phyloP scores from a whole-genome alignment of 2,113 vertebrate genomes.

The Salvelinus fontinalis region DNA sequence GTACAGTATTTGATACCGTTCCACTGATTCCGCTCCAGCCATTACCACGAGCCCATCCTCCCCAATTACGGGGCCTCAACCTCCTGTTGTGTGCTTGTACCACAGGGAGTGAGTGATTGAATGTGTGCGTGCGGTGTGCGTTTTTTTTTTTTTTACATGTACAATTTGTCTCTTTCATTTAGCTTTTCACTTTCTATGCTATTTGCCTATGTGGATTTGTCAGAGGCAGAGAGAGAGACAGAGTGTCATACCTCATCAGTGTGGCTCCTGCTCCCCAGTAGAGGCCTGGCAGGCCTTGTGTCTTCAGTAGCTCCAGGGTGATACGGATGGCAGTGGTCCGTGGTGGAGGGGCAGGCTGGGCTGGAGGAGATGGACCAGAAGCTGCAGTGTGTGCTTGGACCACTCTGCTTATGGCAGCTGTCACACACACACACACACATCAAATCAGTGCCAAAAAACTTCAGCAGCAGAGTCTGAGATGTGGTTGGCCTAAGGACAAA shows the following conservation, averaged over 20 bases:
- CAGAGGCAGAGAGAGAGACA: too few species aligned
- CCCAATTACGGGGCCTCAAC: too few species aligned
- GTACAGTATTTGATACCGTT: too few species aligned
- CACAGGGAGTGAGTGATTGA: not conserved
- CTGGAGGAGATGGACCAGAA: slow-evolving; percentile 22
- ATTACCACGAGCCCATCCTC: too few species aligned
- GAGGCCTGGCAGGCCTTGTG: slow-evolving; percentile 75
- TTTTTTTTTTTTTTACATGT: not conserved
- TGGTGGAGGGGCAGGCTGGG: slow-evolving; percentile 29
- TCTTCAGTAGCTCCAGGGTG: slow-evolving; percentile 73
- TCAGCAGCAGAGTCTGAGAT: not conserved
- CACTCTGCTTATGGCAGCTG: slow-evolving; percentile 67
- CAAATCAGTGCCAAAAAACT: not conserved
- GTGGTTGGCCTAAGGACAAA: not conserved
- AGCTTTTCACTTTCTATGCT: not conserved
- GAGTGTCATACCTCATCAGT: slow-evolving; percentile 77
- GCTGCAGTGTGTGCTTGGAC: slow-evolving; percentile 42
- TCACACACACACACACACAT: not conserved
- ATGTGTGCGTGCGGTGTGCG: not conserved
- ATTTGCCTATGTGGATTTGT: slow-evolving; percentile 1
- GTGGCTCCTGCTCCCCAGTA: slow-evolving; percentile 80
- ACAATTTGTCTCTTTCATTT: too few species aligned
- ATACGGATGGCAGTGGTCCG: slow-evolving; percentile 71
- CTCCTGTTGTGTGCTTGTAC: too few species aligned
- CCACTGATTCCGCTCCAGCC: too few species aligned